Evolutionary conservation across 2,888 invertebrate genomes (phyloP), one percentile per base, ranked within the genome.

Genomic region (Phlogophora meticulosa): DNA sequence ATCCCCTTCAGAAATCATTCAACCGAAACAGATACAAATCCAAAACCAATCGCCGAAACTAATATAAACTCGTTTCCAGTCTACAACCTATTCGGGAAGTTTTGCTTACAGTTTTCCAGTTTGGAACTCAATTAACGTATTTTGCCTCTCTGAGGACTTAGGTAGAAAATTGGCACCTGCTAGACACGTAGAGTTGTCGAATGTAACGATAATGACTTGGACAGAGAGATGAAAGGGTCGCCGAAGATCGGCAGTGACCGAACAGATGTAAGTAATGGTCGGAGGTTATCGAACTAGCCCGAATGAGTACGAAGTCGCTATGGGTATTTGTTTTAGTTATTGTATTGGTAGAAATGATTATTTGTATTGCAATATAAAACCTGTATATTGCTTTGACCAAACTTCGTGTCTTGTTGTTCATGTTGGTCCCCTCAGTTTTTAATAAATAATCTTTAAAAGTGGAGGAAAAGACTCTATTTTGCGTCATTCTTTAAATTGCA

Each of bases 191-290:
- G 24, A 59, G 53, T 49, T 73, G 69, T 80, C 82, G 77, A 73
- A 80, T 86, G 78, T 90, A 88, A 88, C 85, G 87, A 88, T 88
- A 78, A 79, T 80, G 58, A 63, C 70, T 76, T 76, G 69, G 74
- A 67, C 67, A 60, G 20, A 34, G 61, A 68, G 89, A 92, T 92
- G 88, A 92, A 92, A 92, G 89, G 87, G 86, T 87, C 86, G 86
- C 91, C 90, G 90, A 87, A 85, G 84, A 84, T 85, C 87, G 82
- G 73, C 83, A 81, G 77, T 83, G 83, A 82, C 81, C 82, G 57
- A 72, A 82, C 68, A 77, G 59, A 76, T 78, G 76, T 80, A 76
- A 72, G 60, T 65, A 76, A 76, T 76, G 77, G 74, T 67, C 73
- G 74, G 79, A 88, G 91, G 91, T 90, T 89, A 89, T 89, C 87